Base-by-base conservation (phyloP, 1,140 invertebrate genomes). In the Drosophila ogumai region DNA sequence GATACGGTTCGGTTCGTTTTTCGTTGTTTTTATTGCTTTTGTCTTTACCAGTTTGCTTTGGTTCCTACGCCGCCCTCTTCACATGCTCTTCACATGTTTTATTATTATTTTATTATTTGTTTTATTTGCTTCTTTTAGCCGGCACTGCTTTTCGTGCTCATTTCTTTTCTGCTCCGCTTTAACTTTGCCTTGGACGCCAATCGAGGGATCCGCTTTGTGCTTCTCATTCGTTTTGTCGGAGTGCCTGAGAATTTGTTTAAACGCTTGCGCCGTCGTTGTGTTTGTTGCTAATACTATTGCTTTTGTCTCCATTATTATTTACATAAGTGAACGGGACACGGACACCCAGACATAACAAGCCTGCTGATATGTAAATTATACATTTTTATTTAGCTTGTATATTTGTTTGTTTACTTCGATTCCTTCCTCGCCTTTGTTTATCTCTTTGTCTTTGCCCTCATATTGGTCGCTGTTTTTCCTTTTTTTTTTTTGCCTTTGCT, bases 341-440 rank as follows among this genome's bases (percentile, higher is more conserved):
- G 17, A 65, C 59, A 58, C 38, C 10, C 47, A 58, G 31, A 32
- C 31, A 52, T 34, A 61, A 31, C 15, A n/a, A 47, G 46, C 31
- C 55, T 19, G 28, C 36, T 59, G 52, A 31, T 52, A 66, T 59
- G 46, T 74, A 69, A 54, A 55, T 58, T 47, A 36, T 49, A 50
- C 68, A 55, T 75, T 75, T 66, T 41, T 66, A 58, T 66, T 80
- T 71, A 49, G 66, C 59, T 66, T 77, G 38, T 78, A 66, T 67
- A 64, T 82, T 79, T 86, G 65, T 84, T 86, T 86, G 82, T 81
- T 86, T 86, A 67, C 57, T 73, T 82, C 34, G 71, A 69, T 76
- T 87, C 84, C 61, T 68, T 72, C 64, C 61, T 63, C 58, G 75
- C 44, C 67, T 87, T 87, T 85, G 73, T 80, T 80, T 84, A 80